These are phyloP conservation scores for Alviniconcha strummeri DNA, from an alignment of 2,888 invertebrate genomes.

Conservation along the genomic window DNA sequence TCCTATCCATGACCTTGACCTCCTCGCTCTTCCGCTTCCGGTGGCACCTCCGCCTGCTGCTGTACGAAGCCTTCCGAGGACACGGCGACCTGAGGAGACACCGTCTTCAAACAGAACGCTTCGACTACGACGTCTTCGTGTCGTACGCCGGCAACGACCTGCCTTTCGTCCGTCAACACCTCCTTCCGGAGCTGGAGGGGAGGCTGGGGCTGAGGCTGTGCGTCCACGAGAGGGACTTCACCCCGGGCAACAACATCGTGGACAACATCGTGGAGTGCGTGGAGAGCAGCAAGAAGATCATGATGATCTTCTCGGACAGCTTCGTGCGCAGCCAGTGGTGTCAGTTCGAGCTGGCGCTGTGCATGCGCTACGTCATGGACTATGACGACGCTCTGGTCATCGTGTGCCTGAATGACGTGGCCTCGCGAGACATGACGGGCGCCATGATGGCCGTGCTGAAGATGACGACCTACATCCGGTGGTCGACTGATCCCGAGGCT, in stretches of 20 bases:
- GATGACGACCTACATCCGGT: conserved; percentile 78
- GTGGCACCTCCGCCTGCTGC: conserved; percentile 77
- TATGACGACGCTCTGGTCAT: conserved; percentile 75
- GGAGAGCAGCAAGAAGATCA: conserved; percentile 80
- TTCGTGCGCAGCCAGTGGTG: conserved; percentile 81
- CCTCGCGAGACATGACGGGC: conserved; percentile 78
- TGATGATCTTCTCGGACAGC: conserved; percentile 80
- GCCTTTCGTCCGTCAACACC: conserved; percentile 80
- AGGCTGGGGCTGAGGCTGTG: conserved; percentile 75
- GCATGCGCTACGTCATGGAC: conserved; percentile 32
- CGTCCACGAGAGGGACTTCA: conserved; percentile 83
- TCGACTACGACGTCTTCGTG: conserved; percentile 81
- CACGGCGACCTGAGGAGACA: conserved; percentile 78
- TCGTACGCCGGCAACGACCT: conserved; percentile 82
- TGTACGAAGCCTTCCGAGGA: conserved; percentile 51
- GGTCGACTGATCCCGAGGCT: neutral
- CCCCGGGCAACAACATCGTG: conserved; percentile 81
- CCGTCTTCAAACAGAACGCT: conserved; percentile 44
- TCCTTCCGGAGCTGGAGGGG: conserved; percentile 80
- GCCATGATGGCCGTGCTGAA: conserved; percentile 81
- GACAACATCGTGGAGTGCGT: conserved; percentile 84
- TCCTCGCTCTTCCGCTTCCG: conserved; percentile 76
- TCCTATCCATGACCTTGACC: conserved; percentile 40
- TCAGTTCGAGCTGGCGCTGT: conserved; percentile 38
- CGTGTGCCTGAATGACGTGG: conserved; percentile 81